phyloP scores from a whole-genome alignment of 53 echinoderm and acorn worm species.

The Actinopyga echinites region DNA sequence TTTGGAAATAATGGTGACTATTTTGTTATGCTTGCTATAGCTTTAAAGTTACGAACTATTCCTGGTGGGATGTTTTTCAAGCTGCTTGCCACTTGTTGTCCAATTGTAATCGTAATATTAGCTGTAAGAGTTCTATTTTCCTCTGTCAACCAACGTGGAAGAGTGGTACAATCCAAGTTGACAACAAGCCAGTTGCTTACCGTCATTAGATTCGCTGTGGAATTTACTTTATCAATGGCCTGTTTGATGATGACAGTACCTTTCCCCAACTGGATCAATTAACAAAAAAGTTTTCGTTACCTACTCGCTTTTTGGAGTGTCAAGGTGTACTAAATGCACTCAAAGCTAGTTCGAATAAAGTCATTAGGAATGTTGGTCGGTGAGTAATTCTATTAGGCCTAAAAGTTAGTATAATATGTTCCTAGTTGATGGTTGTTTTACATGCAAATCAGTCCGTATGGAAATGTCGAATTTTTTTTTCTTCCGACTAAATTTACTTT shows the following conservation, averaged over 20 bases:
- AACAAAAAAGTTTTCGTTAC: background rate
- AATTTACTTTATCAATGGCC: constrained; percentile 3
- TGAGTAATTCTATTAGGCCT: background rate
- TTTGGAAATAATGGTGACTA: background rate
- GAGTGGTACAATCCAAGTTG: background rate
- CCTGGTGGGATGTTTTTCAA: too few species aligned
- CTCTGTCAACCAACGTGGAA: background rate
- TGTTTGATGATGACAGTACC: constrained; percentile 1
- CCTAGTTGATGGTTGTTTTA: background rate
- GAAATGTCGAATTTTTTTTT: too few species aligned
- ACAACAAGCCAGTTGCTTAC: background rate
- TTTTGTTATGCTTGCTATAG: background rate
- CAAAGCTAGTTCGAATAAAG: background rate
- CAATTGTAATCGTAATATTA: background rate
- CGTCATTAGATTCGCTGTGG: background rate
- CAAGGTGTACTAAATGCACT: background rate
- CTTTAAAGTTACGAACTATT: too few species aligned
- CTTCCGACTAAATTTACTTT: too few species aligned
- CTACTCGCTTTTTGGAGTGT: background rate
- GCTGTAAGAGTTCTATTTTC: background rate
- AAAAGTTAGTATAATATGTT: too few species aligned
- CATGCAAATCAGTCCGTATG: background rate
- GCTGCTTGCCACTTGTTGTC: background rate
- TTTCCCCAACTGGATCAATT: background rate
- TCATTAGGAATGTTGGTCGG: background rate